Conservation (phyloP, 1,140 invertebrate genomes). For the Ips nitidus region DNA sequence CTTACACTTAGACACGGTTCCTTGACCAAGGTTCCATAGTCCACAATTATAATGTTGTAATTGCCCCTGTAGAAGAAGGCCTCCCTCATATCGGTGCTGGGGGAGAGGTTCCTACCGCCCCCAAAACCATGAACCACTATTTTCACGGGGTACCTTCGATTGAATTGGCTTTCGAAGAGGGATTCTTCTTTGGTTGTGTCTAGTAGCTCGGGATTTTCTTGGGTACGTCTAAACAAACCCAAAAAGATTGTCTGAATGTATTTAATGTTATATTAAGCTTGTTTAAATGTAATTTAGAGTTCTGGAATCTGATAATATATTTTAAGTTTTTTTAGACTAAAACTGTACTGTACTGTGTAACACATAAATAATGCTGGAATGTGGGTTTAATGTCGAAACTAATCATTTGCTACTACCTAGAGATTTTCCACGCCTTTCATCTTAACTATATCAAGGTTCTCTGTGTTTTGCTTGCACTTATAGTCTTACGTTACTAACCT, state of each 20-base stretch:
- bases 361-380: no score
- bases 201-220: slow-evolving; percentile 69
- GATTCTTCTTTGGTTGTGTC: slow-evolving; percentile 70
- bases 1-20: slow-evolving; percentile 72
- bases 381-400: neutral
- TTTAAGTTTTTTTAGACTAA: no score
- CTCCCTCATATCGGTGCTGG: slow-evolving; percentile 78
- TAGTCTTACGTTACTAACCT: slow-evolving; percentile 55
- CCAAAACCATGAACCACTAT: slow-evolving; percentile 83
- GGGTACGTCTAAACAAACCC: slow-evolving; percentile 64
- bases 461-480: no score
- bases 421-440: no score
- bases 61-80: slow-evolving; percentile 78
- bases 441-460: no score
- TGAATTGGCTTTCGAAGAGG: slow-evolving; percentile 70
- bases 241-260: slow-evolving; percentile 7
- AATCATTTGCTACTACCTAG: no score
- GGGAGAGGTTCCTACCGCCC: slow-evolving; percentile 73
- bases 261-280: no score
- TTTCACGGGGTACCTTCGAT: slow-evolving; percentile 73
- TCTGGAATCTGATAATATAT: no score
- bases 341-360: no score
- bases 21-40: slow-evolving; percentile 76
- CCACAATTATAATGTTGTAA: slow-evolving; percentile 86
- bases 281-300: no score